These are phyloP conservation scores for Progne subis DNA, from an alignment of 2,113 vertebrate genomes.

Conservation along the genomic window DNA sequence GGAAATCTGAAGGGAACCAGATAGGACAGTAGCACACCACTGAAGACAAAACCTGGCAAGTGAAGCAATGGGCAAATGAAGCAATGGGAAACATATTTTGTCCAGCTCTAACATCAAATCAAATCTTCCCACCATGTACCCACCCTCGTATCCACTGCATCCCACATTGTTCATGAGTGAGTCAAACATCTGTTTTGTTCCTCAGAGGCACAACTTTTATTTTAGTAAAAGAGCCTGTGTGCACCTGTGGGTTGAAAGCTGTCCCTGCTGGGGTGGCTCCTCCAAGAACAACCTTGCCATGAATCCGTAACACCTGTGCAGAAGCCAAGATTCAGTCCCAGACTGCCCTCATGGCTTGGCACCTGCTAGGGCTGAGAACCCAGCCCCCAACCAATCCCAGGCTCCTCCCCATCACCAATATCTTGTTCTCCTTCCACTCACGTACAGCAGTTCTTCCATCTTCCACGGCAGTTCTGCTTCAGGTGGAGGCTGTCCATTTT, in stretches of 20 bases:
- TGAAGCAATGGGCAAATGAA: neutral
- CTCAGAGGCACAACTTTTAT: neutral
- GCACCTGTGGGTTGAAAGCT: neutral
- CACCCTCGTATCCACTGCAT: neutral
- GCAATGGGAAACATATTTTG: neutral
- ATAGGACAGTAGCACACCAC: neutral
- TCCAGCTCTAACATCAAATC: neutral
- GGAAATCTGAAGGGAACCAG: neutral
- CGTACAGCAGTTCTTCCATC: neutral
- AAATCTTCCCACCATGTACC: neutral
- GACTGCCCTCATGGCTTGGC: neutral
- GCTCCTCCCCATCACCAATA: accelerated
- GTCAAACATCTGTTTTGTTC: neutral
- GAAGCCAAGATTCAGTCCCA: neutral
- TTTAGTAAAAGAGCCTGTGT: neutral
- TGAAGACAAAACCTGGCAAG: neutral
- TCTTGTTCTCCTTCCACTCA: neutral
- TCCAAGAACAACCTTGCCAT: neutral
- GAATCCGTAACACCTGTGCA: accelerated
- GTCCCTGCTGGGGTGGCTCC: neutral
- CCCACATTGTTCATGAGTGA: neutral
- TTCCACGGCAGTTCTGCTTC: neutral
- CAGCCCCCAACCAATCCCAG: neutral
- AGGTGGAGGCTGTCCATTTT: neutral
- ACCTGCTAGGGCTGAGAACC: neutral